These are phyloP conservation scores for Fragariocoptes setiger DNA, from an alignment of 1,140 invertebrate species.

Conservation along the genomic window DNA sequence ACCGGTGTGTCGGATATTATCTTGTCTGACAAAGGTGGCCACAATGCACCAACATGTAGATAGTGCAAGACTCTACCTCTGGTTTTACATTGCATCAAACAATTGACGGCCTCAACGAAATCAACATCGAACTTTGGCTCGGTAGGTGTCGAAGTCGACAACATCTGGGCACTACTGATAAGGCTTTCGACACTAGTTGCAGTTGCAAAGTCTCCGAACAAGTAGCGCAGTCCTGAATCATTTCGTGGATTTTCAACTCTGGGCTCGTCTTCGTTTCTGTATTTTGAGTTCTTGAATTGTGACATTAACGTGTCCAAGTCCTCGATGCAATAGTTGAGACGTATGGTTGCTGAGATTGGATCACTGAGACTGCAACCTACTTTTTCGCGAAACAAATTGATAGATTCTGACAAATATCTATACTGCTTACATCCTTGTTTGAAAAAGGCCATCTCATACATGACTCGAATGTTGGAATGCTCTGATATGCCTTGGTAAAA, in stretches of 20 bases:
- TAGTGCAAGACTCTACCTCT: conserved; percentile 22
- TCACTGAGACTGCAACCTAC: conserved; percentile 11
- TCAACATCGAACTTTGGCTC: too few relatives aligned
- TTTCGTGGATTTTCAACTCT: too few relatives aligned
- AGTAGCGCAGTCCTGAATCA: background rate
- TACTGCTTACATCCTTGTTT: conserved; percentile 43
- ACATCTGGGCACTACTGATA: background rate
- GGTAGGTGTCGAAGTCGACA: background rate
- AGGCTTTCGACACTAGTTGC: background rate
- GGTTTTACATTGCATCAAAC: background rate
- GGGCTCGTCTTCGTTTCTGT: background rate
- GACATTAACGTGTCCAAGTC: background rate
- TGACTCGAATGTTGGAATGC: conserved; percentile 26
- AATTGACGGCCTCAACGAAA: background rate
- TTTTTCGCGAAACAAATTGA: conserved; percentile 20
- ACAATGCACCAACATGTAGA: conserved; percentile 45
- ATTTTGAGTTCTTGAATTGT: background rate
- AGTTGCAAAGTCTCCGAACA: background rate
- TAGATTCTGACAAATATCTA: conserved; percentile 34
- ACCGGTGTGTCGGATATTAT: conserved; percentile 34
- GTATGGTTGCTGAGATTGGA: background rate
- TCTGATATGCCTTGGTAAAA: conserved; percentile 46
- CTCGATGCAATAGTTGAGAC: background rate
- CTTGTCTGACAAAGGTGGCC: conserved; percentile 51
- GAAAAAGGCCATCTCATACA: conserved; percentile 61